Evolutionary conservation across 2,888 invertebrate species (phyloP).

Genomic region (Pasiphila rectangulata): DNA sequence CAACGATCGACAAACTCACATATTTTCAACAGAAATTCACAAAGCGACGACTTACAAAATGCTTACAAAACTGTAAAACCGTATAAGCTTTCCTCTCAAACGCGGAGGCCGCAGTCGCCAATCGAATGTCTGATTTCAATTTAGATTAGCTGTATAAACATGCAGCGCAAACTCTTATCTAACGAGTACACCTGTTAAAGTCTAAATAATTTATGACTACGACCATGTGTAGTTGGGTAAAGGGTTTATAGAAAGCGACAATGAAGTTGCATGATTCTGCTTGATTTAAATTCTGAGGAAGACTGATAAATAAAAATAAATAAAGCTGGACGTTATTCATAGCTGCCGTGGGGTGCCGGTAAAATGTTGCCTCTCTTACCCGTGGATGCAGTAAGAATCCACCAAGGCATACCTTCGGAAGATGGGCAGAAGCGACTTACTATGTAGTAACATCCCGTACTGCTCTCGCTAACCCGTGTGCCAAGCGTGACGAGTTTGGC

Average conservation of each 20-base stretch:
- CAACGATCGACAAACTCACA: too few species aligned
- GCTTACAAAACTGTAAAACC: conserved; percentile 21
- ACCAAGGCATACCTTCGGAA: too few species aligned
- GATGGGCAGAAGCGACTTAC: too few species aligned
- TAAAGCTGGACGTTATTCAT: too few species aligned
- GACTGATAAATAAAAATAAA: too few species aligned
- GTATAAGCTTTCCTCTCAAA: conserved; percentile 46
- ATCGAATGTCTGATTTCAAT: conserved; percentile 79
- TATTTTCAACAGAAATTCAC: not conserved
- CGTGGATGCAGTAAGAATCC: too few species aligned
- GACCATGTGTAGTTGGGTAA: conserved; percentile 42
- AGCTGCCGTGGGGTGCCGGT: too few species aligned
- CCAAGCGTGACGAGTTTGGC: too few species aligned
- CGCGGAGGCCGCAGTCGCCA: conserved; percentile 65
- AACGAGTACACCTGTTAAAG: conserved; percentile 76
- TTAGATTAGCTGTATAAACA: conserved; percentile 74
- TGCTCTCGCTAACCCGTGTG: too few species aligned
- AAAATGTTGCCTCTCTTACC: too few species aligned
- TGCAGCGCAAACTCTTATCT: conserved; percentile 75
- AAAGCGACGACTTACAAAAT: conserved; percentile 5
- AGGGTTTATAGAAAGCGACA: conserved; percentile 3
- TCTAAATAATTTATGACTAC: conserved; percentile 72
- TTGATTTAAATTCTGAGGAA: not conserved
- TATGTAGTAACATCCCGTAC: too few species aligned
- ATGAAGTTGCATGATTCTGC: not conserved